Conservation (phyloP, 2,797 vertebrate species). For the Uromys caudimaculatus region DNA sequence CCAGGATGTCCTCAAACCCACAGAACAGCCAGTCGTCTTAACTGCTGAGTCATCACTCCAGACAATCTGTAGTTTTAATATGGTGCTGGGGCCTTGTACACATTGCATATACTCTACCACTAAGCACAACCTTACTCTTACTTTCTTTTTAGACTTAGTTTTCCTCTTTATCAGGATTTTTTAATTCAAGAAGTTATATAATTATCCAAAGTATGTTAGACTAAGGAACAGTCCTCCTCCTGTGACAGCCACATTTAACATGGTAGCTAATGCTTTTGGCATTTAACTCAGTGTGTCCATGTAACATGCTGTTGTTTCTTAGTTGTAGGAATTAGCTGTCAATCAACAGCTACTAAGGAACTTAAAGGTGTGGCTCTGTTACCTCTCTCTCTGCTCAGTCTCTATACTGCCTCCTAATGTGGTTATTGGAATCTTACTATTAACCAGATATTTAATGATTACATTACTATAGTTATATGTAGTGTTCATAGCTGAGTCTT, state of each 20-base stretch:
- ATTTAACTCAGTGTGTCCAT: not conserved
- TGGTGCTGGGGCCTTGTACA: not conserved
- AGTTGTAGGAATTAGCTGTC: not conserved
- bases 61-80: not conserved
- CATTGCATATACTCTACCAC: not conserved
- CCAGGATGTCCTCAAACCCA: not conserved
- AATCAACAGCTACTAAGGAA: not conserved
- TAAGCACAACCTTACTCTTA: not conserved
- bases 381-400: not conserved
- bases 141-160: not conserved
- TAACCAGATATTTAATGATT: not conserved
- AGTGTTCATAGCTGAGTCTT: not conserved
- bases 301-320: not conserved
- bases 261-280: not conserved
- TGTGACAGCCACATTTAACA: not conserved
- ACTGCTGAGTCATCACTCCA: not conserved
- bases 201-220: not conserved
- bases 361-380: not conserved
- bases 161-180: not conserved
- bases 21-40: not conserved
- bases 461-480: not conserved
- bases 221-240: not conserved
- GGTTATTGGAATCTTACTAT: not conserved
- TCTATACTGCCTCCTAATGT: not conserved
- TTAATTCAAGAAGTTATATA: not conserved